These are phyloP conservation scores for Rostratula benghalensis DNA, from an alignment of 2,113 vertebrate species.

Conservation along the genomic window DNA sequence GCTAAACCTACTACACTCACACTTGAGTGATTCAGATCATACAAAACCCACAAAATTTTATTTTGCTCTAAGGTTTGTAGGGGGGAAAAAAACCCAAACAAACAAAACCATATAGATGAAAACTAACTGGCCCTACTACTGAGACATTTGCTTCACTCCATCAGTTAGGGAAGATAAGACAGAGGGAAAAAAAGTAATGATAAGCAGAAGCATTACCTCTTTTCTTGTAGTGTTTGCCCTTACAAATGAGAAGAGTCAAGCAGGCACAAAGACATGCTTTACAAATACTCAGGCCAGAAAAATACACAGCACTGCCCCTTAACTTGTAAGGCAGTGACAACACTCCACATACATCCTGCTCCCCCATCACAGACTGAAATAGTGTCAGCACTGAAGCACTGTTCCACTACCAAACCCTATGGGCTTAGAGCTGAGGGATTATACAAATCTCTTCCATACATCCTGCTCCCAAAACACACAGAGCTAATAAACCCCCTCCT, in stretches of 20 bases:
- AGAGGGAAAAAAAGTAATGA: neutral
- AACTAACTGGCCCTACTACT: neutral
- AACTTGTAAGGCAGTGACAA: neutral
- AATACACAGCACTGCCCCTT: neutral
- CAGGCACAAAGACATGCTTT: neutral
- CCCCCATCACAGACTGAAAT: neutral
- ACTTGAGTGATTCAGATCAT: neutral
- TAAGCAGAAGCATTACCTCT: neutral
- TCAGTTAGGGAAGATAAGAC: neutral
- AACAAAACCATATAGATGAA: neutral
- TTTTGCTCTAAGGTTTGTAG: neutral
- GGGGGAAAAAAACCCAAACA: neutral
- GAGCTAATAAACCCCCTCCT: conserved; percentile 38
- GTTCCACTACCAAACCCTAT: neutral
- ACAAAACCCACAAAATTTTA: neutral
- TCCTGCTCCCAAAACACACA: conserved; percentile 28
- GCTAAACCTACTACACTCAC: neutral
- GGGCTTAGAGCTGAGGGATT: neutral
- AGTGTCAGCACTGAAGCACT: neutral
- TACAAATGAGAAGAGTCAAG: neutral
- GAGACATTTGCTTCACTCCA: neutral
- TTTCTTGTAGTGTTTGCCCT: neutral
- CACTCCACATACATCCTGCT: neutral
- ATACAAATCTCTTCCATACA: conserved; percentile 13
- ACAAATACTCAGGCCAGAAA: neutral